Evolutionary conservation across 1,140 invertebrate genomes (phyloP), one percentile per base, ranked within the genome.

Genomic region (Dufourea novaeangliae): DNA sequence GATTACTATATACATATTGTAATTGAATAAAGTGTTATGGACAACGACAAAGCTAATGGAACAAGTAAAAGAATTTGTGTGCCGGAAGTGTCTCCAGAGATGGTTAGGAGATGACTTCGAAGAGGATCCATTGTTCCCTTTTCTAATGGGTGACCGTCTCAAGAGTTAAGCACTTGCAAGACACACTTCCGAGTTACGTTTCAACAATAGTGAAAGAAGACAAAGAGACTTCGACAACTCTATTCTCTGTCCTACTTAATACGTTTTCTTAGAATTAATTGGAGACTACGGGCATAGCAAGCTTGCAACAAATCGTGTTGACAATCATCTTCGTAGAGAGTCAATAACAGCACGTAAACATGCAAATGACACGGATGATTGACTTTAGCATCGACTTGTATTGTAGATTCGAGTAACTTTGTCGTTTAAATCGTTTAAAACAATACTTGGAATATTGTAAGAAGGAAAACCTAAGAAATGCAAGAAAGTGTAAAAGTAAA

Each of bases 111-210:
- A 32, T 29, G 56, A 57, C 5, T 32, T 34, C 29, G 56, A 7
- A 32, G 17, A n/a, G 56, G 25, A 34, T 34, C 56, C n/a, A 57
- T 57, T 57, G 56, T 57, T 57, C 56, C 14, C 17, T 34, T 57
- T 57, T 57, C 29, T 57, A 57, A 57, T 57, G 29, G 27, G 56
- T 57, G 56, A 57, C 56, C 27, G 56, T 57, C 56, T 57, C 56
- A 57, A 57, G 56, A 32, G 56, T 57, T 29, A 17, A 57, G 56
- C 29, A 57, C 29, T 17, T 56, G 25, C 25, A 29, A 56, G 54
- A 57, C 29, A 57, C 46, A n/a, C 46, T 50, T 50, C 46, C 20
- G 46, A 50, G 46, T 50, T 50, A 50, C 46, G 46, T 50, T 50
- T 50, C 46, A 50, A 50, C 46, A 50, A 50, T 50, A 22, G 46